Percentiles rank a stretch among this genome's conserved stretches.
These are phyloP conservation scores for Aurelia sp. DNA, from an alignment of 30 jellyfish, hydroid and myxozoan genomes.

Conservation along the genomic window DNA sequence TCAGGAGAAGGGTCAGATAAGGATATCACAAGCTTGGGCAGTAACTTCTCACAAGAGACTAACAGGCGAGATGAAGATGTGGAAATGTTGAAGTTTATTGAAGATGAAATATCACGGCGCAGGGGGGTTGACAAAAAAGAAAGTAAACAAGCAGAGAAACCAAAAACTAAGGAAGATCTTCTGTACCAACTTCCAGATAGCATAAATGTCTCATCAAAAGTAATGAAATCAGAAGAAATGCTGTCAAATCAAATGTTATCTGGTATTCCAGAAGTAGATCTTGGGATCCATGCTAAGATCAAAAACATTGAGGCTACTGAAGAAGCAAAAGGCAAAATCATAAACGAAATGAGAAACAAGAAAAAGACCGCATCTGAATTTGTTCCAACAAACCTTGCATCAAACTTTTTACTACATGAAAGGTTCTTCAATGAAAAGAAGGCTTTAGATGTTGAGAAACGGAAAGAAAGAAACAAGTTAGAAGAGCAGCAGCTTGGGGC, in stretches of 20 bases:
- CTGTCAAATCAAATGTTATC: slow-evolving; percentile 96
- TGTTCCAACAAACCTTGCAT: slow-evolving; percentile 98
- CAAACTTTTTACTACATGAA: slow-evolving; percentile 94
- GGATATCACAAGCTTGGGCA: slow-evolving; percentile 87
- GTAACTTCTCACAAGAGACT: slow-evolving; percentile 92
- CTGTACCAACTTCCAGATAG: slow-evolving; percentile 90
- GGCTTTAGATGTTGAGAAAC: slow-evolving; percentile 81
- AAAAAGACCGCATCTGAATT: slow-evolving; percentile 84
- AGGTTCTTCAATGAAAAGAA: slow-evolving; percentile 90
- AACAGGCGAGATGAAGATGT: slow-evolving; percentile 98
- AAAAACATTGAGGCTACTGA: slow-evolving; percentile 96
- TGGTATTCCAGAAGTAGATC: slow-evolving; percentile 98
- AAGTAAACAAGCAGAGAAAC: slow-evolving; percentile 1
- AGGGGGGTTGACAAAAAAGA: slow-evolving; percentile 59
- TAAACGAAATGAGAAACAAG: slow-evolving; percentile 82
- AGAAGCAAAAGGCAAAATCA: slow-evolving; percentile 90
- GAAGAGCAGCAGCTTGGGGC: slow-evolving; percentile 20
- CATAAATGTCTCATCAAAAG: slow-evolving; percentile 87
- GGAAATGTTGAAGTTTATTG: slow-evolving; percentile 90
- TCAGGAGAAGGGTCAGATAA: slow-evolving; percentile 76
- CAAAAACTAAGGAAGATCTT: slow-evolving; percentile 77
- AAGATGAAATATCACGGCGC: slow-evolving; percentile 78
- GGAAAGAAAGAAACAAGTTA: slow-evolving; percentile 72
- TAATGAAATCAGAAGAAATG: slow-evolving; percentile 98
- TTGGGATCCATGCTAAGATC: slow-evolving; percentile 95